A percentile compares a stretch with the other conserved stretches of the same genome.
phyloP scores from a whole-genome alignment of 2,888 invertebrate genomes.

The Cephus runcator region DNA sequence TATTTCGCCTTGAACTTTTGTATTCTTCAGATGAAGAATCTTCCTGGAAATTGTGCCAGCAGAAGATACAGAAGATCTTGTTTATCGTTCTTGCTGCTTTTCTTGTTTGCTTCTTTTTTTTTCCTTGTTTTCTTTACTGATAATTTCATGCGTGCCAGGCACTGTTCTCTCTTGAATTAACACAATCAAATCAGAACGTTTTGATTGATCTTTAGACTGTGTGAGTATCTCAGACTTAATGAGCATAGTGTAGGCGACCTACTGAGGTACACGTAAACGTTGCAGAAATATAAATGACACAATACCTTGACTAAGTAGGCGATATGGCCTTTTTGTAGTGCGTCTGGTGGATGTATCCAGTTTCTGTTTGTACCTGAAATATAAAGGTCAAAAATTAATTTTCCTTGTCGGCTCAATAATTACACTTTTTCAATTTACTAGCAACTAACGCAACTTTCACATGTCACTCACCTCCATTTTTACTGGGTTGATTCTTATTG shows the following conservation, averaged over 20 bases:
- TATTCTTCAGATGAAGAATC: background rate
- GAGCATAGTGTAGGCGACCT: background rate
- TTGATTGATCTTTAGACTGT: background rate
- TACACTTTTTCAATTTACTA: background rate
- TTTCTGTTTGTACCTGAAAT: constrained; percentile 70
- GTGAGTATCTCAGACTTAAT: background rate
- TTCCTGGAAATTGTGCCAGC: background rate
- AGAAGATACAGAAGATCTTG: background rate
- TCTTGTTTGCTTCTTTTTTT: background rate
- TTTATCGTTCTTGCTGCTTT: background rate
- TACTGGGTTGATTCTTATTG: constrained; percentile 63
- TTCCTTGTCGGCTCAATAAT: background rate
- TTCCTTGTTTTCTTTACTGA: background rate
- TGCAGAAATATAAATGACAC: constrained; percentile 27
- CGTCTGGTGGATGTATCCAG: constrained; percentile 96
- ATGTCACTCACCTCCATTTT: constrained; percentile 54
- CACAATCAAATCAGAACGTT: background rate
- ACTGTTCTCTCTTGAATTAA: background rate
- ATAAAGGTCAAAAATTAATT: constrained; percentile 18
- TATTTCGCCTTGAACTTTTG: background rate
- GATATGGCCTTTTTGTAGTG: constrained; percentile 93
- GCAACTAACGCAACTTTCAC: background rate
- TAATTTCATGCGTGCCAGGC: background rate
- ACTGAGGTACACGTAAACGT: background rate
- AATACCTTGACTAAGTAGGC: constrained; percentile 95